Percentiles rank a stretch among this genome's conserved stretches.
phyloP scores from a whole-genome alignment of 2,888 invertebrate species.

The Zhengitettix transpicula region DNA sequence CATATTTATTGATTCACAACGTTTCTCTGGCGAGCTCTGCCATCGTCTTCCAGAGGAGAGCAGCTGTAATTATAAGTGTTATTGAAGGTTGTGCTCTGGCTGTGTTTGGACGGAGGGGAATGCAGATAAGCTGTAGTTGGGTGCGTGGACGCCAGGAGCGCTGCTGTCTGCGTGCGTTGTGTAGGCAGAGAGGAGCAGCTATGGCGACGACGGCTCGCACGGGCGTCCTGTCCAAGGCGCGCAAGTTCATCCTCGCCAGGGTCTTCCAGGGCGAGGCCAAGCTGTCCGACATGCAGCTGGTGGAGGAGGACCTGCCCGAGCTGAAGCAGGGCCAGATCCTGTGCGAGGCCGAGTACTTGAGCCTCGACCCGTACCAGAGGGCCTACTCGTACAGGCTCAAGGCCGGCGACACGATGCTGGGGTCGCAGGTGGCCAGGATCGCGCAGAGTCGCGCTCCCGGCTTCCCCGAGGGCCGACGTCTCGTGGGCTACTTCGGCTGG shows the following conservation, averaged over 20 bases:
- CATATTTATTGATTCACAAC: no score
- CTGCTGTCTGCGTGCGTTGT: no score
- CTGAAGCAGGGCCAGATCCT: slow-evolving; percentile 24
- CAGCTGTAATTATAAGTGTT: no score
- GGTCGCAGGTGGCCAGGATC: background rate
- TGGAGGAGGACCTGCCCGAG: slow-evolving; percentile 24
- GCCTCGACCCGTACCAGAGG: slow-evolving; percentile 22
- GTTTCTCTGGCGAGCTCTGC: no score
- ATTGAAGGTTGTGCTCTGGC: no score
- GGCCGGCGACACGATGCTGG: background rate
- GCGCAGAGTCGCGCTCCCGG: slow-evolving; percentile 43
- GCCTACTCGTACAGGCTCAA: background rate
- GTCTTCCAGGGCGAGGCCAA: slow-evolving; percentile 26
- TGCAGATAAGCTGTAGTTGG: no score
- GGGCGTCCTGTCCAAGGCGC: slow-evolving; percentile 31
- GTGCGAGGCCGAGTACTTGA: slow-evolving; percentile 19
- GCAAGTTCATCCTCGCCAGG: slow-evolving; percentile 40
- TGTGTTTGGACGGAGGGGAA: no score
- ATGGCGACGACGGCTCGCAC: no score
- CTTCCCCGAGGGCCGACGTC: slow-evolving; percentile 44
- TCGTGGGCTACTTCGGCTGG: slow-evolving; percentile 53
- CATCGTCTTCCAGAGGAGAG: no score
- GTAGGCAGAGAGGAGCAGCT: no score
- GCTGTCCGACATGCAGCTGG: slow-evolving; percentile 25
- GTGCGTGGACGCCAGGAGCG: no score